Evolutionary conservation across 2,113 vertebrate species (phyloP).

Genomic region (Donacobius atricapilla): DNA sequence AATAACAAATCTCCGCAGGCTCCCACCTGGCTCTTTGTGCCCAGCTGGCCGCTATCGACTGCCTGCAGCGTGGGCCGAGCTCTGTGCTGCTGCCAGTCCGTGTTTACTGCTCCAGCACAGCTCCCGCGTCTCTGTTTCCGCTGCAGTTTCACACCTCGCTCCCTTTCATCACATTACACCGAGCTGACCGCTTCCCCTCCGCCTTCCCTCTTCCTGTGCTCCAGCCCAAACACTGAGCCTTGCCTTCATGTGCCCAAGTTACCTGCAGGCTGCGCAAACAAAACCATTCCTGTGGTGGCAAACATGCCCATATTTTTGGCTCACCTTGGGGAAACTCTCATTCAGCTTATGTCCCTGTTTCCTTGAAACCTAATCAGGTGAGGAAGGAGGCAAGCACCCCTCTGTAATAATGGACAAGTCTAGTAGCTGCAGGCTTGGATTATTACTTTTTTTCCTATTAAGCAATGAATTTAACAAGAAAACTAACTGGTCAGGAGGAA

Average conservation of each 20-base stretch:
- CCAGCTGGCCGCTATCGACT: accelerated
- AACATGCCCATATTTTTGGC: accelerated
- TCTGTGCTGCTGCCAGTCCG: not conserved
- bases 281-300: not conserved
- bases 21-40: not conserved
- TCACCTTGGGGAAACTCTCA: not conserved
- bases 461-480: not conserved
- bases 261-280: not conserved
- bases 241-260: not conserved
- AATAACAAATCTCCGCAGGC: not conserved
- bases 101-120: not conserved
- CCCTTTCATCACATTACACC: not conserved
- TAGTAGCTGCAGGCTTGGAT: not conserved
- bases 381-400: not conserved
- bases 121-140: not conserved
- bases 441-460: not conserved
- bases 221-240: not conserved
- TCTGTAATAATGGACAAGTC: not conserved
- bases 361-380: not conserved
- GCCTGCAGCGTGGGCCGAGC: not conserved
- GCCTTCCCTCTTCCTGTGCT: not conserved
- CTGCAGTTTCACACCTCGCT: not conserved
- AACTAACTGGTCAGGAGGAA: not conserved
- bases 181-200: not conserved
- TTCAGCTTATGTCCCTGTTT: not conserved